phyloP scores from a whole-genome alignment of 2,113 vertebrate genomes.

The Nesogale talazaci region DNA sequence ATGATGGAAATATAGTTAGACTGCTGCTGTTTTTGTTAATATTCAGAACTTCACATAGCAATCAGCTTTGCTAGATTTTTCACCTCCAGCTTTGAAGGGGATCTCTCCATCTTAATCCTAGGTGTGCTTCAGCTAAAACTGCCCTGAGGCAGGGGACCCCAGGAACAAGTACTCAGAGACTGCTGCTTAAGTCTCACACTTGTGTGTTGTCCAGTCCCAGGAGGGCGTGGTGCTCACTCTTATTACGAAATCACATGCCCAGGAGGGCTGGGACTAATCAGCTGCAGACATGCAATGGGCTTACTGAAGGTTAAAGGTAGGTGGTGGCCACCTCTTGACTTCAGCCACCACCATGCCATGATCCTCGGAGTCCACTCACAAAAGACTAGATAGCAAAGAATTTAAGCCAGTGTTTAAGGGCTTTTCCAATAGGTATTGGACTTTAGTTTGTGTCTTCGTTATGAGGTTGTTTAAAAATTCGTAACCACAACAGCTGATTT shows the following conservation, averaged over 20 bases:
- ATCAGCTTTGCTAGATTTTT: constrained; percentile 12
- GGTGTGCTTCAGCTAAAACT: background rate
- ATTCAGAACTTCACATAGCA: constrained; percentile 52
- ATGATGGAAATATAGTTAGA: background rate
- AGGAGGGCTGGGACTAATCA: background rate
- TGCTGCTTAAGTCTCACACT: constrained; percentile 41
- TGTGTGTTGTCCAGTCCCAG: constrained; percentile 13
- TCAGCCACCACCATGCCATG: background rate
- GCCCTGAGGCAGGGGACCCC: background rate
- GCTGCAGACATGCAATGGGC: background rate
- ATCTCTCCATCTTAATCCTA: background rate
- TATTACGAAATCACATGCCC: constrained; percentile 43
- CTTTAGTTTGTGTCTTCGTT: background rate
- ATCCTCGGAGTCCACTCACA: background rate
- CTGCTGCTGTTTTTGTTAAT: constrained; percentile 13
- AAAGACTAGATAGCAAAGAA: background rate
- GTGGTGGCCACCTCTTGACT: background rate
- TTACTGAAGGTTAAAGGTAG: background rate
- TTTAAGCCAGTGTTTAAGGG: constrained; percentile 36
- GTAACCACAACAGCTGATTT: constrained; percentile 21
- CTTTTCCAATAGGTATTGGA: background rate
- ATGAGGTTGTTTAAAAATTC: background rate
- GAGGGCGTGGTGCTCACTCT: constrained; percentile 31
- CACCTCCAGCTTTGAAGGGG: background rate
- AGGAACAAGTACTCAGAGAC: background rate